Percentiles rank a stretch among this genome's conserved stretches.
These are phyloP conservation scores for Clytia hemisphaerica DNA, from an alignment of 30 jellyfish, hydroid and myxozoan genomes.

Conservation along the genomic window DNA sequence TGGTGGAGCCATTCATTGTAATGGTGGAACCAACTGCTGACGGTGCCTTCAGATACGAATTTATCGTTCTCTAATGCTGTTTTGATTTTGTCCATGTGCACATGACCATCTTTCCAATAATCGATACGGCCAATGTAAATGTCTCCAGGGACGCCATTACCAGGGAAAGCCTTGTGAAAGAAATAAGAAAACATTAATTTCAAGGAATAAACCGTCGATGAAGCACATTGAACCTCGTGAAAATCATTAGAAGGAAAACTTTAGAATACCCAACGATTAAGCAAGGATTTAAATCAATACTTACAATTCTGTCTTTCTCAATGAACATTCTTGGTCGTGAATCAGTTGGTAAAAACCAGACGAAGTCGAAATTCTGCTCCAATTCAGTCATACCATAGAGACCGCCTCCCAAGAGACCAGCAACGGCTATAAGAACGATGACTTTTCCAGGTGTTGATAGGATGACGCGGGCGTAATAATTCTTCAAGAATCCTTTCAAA, in stretches of 20 bases:
- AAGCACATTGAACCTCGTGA: neutral
- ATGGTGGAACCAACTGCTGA: constrained; percentile 50
- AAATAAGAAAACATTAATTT: neutral
- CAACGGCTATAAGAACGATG: constrained; percentile 31
- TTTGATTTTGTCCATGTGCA: constrained; percentile 5
- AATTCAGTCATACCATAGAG: constrained; percentile 41
- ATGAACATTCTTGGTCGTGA: constrained; percentile 49
- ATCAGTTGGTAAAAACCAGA: constrained; percentile 63
- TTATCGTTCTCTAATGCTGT: constrained; percentile 12
- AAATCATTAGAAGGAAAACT: neutral
- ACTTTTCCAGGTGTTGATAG: constrained; percentile 64
- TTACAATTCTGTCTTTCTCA: neutral
- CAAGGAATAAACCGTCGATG: neutral
- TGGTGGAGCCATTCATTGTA: constrained; percentile 49
- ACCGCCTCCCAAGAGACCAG: constrained; percentile 62
- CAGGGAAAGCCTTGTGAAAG: constrained; percentile 54
- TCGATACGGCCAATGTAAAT: constrained; percentile 50
- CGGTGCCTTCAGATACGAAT: constrained; percentile 39
- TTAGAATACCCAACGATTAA: neutral
- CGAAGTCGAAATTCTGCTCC: constrained; percentile 60
- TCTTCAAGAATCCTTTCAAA: constrained; percentile 47
- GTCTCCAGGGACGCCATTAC: constrained; percentile 47
- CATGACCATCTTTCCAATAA: constrained; percentile 50
- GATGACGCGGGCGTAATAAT: constrained; percentile 30
- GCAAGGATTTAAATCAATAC: neutral